Evolutionary conservation across 2,888 invertebrate species (phyloP).

Genomic region (Pachymerium ferrugineum): DNA sequence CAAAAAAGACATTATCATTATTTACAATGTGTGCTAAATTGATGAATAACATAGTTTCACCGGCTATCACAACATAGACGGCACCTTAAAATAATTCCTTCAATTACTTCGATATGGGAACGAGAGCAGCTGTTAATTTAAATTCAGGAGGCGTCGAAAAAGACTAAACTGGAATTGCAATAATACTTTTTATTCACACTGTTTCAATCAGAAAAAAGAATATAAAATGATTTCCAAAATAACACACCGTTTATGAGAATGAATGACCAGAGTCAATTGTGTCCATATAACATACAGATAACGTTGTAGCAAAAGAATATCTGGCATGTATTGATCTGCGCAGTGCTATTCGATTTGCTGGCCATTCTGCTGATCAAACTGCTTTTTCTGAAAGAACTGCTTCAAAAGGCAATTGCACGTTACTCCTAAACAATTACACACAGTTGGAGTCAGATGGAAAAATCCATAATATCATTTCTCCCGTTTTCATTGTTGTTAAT

Average conservation of each 20-base stretch:
- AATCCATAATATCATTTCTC: no score
- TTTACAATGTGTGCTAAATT: no score
- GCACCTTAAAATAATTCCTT: background rate
- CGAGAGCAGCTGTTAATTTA: background rate
- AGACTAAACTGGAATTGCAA: background rate
- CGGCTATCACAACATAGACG: background rate
- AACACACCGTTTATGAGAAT: no score
- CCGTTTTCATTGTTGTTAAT: no score
- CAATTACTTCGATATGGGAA: background rate
- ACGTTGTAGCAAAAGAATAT: background rate
- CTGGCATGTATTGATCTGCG: constrained; percentile 15
- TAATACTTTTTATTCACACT: no score
- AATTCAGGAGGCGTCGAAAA: background rate
- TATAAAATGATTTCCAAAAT: background rate
- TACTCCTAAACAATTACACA: background rate
- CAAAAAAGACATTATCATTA: no score
- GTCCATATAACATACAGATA: background rate
- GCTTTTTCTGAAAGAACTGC: background rate
- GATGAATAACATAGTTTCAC: no score
- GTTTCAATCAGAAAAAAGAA: background rate
- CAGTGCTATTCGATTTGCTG: background rate
- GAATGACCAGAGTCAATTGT: no score
- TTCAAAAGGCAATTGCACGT: background rate
- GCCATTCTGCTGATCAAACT: background rate
- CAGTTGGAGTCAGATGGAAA: background rate